Conservation (phyloP, 2,888 invertebrate species). For the Callinectes sapidus region DNA sequence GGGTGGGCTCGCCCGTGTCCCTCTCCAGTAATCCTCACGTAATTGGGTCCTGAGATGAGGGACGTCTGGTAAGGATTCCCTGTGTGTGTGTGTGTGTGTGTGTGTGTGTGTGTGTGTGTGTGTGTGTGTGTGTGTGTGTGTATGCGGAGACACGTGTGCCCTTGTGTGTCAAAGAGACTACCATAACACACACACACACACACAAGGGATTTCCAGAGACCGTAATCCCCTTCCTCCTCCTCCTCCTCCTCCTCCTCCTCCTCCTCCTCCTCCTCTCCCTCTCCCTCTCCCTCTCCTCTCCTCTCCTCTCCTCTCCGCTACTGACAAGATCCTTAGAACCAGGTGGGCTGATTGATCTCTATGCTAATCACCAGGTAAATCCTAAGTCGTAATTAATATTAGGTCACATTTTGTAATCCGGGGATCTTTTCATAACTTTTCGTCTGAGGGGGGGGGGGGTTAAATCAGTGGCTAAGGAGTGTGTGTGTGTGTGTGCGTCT, state of each 20-base stretch:
- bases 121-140: no score
- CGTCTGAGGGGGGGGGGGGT: neutral
- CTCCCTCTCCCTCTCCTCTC: no score
- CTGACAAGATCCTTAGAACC: neutral
- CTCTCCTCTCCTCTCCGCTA: neutral
- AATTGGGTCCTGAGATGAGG: constrained; percentile 31
- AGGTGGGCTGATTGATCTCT: neutral
- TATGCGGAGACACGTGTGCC: neutral
- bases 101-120: constrained; percentile 16
- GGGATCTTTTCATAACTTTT: neutral
- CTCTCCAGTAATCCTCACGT: constrained; percentile 29
- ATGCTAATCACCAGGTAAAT: neutral
- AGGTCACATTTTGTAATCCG: neutral
- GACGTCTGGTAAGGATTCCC: constrained; percentile 12
- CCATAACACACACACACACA: constrained; percentile 18
- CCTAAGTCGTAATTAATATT: neutral
- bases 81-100: constrained; percentile 36
- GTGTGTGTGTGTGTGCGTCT: neutral
- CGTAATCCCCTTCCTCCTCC: neutral
- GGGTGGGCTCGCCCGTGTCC: constrained; percentile 3
- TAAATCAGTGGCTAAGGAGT: neutral
- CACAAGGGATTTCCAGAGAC: neutral
- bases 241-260: no score
- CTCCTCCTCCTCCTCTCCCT: neutral
- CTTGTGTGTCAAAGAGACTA: neutral